phyloP scores from a whole-genome alignment of 2,888 invertebrate species.

The Onchidella celtica region DNA sequence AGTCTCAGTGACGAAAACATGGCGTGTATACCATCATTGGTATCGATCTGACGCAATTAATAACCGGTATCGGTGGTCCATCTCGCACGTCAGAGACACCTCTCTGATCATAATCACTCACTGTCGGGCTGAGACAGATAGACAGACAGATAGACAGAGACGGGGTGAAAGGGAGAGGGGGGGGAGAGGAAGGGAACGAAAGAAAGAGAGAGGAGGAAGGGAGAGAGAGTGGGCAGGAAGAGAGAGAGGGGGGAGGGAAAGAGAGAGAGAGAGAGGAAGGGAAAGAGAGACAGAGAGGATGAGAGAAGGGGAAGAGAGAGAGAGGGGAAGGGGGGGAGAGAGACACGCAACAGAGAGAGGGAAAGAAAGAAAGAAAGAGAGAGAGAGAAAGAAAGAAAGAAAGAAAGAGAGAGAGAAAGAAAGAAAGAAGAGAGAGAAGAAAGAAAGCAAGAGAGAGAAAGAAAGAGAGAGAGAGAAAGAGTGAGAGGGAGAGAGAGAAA shows the following conservation, averaged over 20 bases:
- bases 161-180: neutral
- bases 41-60: too few species aligned
- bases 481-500: neutral
- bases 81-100: too few species aligned
- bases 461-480: neutral
- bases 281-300: neutral
- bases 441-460: neutral
- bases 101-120: too few species aligned
- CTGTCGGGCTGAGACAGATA: neutral
- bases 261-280: constrained; percentile 23
- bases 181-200: too few species aligned
- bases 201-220: too few species aligned
- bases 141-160: constrained; percentile 5
- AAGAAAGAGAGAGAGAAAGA: too few species aligned
- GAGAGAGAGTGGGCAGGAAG: neutral
- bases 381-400: neutral
- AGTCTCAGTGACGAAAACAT: too few species aligned
- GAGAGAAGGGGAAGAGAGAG: neutral
- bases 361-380: neutral
- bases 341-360: neutral
- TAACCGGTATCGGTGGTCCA: too few species aligned
- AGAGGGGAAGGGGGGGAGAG: neutral
- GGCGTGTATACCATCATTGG: too few species aligned
- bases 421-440: neutral
- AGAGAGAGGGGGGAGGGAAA: neutral